Base-by-base conservation (phyloP, 2,888 invertebrate genomes). In the Ophioninae sp. region DNA sequence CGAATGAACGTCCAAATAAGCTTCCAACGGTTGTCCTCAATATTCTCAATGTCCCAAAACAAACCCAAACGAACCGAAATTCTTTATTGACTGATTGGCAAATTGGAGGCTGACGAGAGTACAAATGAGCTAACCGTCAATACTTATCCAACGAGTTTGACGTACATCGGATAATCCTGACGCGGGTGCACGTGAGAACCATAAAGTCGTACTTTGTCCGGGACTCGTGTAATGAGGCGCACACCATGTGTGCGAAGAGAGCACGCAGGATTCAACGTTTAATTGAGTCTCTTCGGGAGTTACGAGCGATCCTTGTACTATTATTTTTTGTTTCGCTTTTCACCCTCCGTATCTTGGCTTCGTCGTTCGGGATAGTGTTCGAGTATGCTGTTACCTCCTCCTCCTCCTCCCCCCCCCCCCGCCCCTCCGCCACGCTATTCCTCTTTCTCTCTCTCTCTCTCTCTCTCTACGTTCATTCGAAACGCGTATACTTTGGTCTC, bases 221-320 rank as follows among this genome's bases (percentile, higher is more conserved):
- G 50, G 65, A 72, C 44, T 73, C 76, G 73, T 83, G 83, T 77
- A 80, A 77, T 80, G 61, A 80, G 73, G 67, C 13, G 21, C 69
- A 20, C 21, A n/a, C 67, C 17, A 57, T 21, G 61, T 76, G 65
- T 68, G 79, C 68, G 23, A 57, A 57, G 57, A 50, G 72, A 41
- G 72, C 39, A 44, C 23, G 50, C 65, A 56, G 75, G 74, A 69
- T 80, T 73, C 80, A 68, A 77, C n/a, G 80, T 83, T 83, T 83
- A 83, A 83, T 83, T 83, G 83, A 83, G 83, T 83, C 80, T 80
- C 83, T 72, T 62, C 67, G 73, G 37, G 80, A 83, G 83, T 83
- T 80, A 83, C 79, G 83, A 83, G 79, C 79, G 68, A 83, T 83
- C 79, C 68, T 76, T 39, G 68, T 83, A 73, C 37, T 44, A 76